Evolutionary conservation across 2,888 invertebrate genomes (phyloP).

Genomic region (Perithous albicinctus): DNA sequence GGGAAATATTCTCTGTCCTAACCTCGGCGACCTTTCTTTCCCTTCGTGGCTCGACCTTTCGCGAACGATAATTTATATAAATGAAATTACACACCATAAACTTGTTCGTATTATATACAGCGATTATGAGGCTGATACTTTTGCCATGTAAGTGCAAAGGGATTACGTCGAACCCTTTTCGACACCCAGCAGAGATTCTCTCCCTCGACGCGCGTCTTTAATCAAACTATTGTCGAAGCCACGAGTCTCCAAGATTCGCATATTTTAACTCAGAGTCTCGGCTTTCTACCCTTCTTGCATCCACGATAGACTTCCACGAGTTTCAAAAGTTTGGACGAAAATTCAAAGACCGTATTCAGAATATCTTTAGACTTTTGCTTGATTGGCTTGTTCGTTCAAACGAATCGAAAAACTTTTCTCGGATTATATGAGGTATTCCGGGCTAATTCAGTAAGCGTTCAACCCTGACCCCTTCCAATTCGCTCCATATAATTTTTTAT

Average conservation of each 20-base stretch:
- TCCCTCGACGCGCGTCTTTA: conserved; percentile 44
- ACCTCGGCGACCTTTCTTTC: conserved; percentile 37
- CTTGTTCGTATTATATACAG: not conserved
- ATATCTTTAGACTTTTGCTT: conserved; percentile 32
- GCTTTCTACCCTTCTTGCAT: conserved; percentile 41
- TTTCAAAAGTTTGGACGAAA: conserved; percentile 42
- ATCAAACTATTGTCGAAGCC: conserved; percentile 61
- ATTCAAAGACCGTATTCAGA: conserved; percentile 41
- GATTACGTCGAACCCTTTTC: conserved; percentile 3
- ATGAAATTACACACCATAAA: conserved; percentile 6
- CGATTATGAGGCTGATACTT: not conserved
- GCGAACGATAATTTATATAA: conserved; percentile 62
- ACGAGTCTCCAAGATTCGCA: conserved; percentile 38
- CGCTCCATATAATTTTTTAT: too few species aligned
- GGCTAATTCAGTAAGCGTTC: too few species aligned
- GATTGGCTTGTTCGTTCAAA: conserved; percentile 34
- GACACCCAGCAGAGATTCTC: not conserved
- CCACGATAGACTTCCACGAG: conserved; percentile 17
- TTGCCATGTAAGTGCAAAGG: not conserved
- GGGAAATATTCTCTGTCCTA: conserved; percentile 35
- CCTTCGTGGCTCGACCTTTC: conserved; percentile 12
- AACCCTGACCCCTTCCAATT: too few species aligned
- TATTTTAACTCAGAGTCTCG: conserved; percentile 47
- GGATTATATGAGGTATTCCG: too few species aligned
- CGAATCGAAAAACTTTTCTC: conserved; percentile 11